Evolutionary conservation across 2,888 invertebrate species (phyloP).

Genomic region (Netelia virgata): DNA sequence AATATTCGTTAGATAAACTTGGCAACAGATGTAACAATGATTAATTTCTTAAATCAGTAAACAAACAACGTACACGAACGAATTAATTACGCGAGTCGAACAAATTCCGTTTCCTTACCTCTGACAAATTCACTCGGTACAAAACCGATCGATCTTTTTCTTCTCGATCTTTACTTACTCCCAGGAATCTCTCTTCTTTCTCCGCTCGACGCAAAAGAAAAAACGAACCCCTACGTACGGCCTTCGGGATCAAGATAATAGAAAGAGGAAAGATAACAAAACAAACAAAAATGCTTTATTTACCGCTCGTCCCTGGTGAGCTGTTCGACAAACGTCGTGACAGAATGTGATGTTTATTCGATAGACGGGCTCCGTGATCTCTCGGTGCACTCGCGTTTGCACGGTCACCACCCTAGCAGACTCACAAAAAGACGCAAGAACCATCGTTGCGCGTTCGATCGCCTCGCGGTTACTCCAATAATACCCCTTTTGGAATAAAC

Average conservation of each 20-base stretch:
- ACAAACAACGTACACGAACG: too few species aligned
- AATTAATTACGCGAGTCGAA: too few species aligned
- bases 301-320: constrained; percentile 55
- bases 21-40: too few species aligned
- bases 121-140: neutral
- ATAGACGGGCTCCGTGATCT: constrained; percentile 10
- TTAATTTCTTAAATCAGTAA: too few species aligned
- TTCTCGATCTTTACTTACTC: neutral
- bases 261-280: constrained; percentile 14
- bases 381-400: neutral
- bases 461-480: constrained; percentile 33
- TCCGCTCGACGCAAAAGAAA: neutral
- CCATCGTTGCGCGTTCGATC: constrained; percentile 55
- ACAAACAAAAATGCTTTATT: constrained; percentile 29
- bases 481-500: constrained; percentile 55
- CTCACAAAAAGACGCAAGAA: constrained; percentile 47
- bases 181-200: neutral
- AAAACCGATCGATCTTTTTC: neutral
- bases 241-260: constrained; percentile 40
- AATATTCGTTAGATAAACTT: too few species aligned
- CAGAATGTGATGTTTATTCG: constrained; percentile 33
- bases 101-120: too few species aligned
- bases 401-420: neutral
- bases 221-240: constrained; percentile 4
- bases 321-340: constrained; percentile 17